Percentiles rank a stretch among this genome's conserved stretches.
Conservation (phyloP, 1,140 invertebrate species). For the Solenopsis fugax region DNA sequence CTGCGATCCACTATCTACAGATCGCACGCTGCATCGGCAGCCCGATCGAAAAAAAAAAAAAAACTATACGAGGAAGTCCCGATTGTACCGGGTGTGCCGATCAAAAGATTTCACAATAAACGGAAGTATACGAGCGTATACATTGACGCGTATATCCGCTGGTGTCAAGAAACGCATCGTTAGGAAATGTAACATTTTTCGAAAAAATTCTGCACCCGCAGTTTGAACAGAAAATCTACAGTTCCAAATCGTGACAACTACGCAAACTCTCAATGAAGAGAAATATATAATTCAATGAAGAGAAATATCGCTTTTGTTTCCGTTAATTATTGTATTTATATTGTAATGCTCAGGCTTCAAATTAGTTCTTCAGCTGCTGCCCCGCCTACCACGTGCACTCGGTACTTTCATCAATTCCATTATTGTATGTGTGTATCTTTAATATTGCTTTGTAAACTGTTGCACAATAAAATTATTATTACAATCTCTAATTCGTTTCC, state of each 20-base stretch:
- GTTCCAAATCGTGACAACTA: background rate
- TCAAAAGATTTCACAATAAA: background rate
- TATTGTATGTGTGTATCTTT: too few species aligned
- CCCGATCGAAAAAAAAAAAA: conserved; percentile 15
- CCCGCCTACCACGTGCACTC: too few species aligned
- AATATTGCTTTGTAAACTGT: too few species aligned
- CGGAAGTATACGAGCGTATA: background rate
- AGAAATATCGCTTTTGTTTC: too few species aligned
- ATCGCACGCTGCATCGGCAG: conserved; percentile 22
- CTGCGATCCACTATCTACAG: conserved; percentile 39
- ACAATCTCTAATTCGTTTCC: background rate
- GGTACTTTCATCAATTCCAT: too few species aligned
- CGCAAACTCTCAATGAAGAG: background rate
- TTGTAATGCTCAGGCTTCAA: too few species aligned
- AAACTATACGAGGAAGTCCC: background rate
- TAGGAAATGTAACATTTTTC: background rate
- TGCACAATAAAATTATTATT: too few species aligned
- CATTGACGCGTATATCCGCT: background rate
- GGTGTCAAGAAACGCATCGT: background rate
- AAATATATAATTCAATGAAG: background rate
- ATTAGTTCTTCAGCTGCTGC: too few species aligned
- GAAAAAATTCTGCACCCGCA: background rate
- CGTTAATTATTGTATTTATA: too few species aligned
- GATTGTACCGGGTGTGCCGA: conserved; percentile 37
- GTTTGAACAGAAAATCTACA: background rate